Evolutionary conservation across 2,888 invertebrate genomes (phyloP).

Genomic region (Mantis religiosa): DNA sequence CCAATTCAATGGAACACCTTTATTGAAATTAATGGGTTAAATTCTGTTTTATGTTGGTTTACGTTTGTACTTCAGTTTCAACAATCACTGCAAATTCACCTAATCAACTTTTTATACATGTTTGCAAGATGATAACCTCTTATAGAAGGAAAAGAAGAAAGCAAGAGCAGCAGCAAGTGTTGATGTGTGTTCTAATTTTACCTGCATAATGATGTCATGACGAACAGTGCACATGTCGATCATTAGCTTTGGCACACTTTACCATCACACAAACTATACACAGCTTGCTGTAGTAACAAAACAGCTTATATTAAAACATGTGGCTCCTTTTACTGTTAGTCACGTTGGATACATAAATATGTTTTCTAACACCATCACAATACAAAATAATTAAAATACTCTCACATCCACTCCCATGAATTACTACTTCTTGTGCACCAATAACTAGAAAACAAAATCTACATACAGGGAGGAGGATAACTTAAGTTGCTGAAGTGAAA

Average conservation of each 20-base stretch:
- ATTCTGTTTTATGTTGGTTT: too few relatives aligned
- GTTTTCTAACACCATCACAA: background rate
- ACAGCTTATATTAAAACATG: background rate
- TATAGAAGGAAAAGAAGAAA: background rate
- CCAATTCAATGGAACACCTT: too few relatives aligned
- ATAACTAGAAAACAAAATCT: background rate
- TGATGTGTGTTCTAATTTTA: background rate
- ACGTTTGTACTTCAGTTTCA: background rate
- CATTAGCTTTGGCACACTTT: conserved; percentile 6
- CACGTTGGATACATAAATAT: background rate
- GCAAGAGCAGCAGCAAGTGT: background rate
- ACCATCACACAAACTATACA: background rate
- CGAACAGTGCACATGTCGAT: background rate
- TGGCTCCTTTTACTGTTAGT: background rate
- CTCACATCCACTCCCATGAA: background rate
- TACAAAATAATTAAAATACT: background rate
- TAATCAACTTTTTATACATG: background rate
- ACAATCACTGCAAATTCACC: background rate
- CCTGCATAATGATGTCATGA: background rate
- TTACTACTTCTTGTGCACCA: background rate
- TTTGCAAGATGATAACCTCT: background rate
- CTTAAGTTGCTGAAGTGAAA: background rate
- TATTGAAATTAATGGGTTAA: too few relatives aligned
- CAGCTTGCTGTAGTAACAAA: background rate
- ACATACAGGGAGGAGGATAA: background rate